Conservation (phyloP, 2,888 invertebrate genomes). For the Tachystola acroxantha region DNA sequence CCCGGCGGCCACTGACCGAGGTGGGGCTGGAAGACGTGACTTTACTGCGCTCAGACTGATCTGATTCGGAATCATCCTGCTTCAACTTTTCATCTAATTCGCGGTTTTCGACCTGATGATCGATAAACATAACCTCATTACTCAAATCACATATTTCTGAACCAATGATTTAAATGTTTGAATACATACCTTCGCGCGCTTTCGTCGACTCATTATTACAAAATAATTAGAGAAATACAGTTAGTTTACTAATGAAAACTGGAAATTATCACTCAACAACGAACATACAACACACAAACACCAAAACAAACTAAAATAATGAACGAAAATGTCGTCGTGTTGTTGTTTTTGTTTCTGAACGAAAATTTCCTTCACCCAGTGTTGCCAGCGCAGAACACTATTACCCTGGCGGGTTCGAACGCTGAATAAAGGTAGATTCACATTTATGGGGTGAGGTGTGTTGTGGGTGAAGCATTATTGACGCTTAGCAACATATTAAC, state of each 20-base stretch:
- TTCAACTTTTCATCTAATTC: conserved; percentile 84
- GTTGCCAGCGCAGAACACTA: too few species aligned
- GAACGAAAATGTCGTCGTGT: neutral
- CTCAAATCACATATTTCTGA: conserved; percentile 10
- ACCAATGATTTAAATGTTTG: neutral
- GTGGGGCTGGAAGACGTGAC: conserved; percentile 77
- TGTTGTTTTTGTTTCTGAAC: neutral
- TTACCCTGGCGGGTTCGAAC: too few species aligned
- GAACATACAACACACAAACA: neutral
- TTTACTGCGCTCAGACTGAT: conserved; percentile 81
- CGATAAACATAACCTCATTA: conserved; percentile 79
- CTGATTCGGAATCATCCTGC: conserved; percentile 80
- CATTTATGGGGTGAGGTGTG: too few species aligned
- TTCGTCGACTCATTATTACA: conserved; percentile 77
- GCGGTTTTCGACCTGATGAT: conserved; percentile 63
- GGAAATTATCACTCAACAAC: too few species aligned
- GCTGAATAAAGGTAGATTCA: too few species aligned
- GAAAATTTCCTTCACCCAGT: too few species aligned
- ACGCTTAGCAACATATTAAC: too few species aligned
- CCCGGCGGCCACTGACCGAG: conserved; percentile 64
- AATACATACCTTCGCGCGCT: conserved; percentile 70
- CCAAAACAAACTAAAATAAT: neutral
- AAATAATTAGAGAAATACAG: conserved; percentile 2
- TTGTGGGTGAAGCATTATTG: too few species aligned
- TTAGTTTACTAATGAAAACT: conserved; percentile 1